phyloP scores from a whole-genome alignment of 2,888 invertebrate genomes.

The Acanthosepion esculentum region DNA sequence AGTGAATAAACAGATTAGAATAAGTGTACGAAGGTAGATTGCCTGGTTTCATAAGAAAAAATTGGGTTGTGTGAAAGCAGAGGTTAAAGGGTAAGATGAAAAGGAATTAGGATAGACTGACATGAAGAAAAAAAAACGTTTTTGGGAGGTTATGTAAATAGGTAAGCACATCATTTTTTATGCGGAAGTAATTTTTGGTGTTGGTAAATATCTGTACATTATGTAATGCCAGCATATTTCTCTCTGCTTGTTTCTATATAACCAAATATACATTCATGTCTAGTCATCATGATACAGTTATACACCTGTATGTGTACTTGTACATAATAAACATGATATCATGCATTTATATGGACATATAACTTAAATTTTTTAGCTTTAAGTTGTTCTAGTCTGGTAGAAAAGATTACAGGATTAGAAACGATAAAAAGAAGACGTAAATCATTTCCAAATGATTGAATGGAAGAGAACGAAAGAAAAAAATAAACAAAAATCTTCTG shows the following conservation, averaged over 20 bases:
- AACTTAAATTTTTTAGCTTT: background rate
- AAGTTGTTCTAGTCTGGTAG: background rate
- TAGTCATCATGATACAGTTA: background rate
- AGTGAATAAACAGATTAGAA: background rate
- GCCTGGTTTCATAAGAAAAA: background rate
- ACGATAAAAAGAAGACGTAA: background rate
- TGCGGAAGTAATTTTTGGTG: background rate
- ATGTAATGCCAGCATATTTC: too few relatives aligned
- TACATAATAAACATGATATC: background rate
- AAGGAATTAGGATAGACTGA: background rate
- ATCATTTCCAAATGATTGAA: background rate
- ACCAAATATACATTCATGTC: background rate
- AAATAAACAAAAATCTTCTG: background rate
- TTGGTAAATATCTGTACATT: too few relatives aligned
- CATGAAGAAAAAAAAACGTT: background rate
- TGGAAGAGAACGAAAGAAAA: background rate
- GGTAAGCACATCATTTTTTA: background rate
- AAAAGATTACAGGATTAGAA: background rate
- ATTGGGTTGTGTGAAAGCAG: background rate
- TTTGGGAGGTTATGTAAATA: background rate
- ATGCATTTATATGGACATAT: background rate
- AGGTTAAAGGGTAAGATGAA: background rate
- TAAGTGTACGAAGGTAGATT: background rate
- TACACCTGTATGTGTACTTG: background rate
- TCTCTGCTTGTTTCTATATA: background rate